Evolutionary conservation across 2,888 invertebrate genomes (phyloP).

Genomic region (Malthinus seriepunctatus): DNA sequence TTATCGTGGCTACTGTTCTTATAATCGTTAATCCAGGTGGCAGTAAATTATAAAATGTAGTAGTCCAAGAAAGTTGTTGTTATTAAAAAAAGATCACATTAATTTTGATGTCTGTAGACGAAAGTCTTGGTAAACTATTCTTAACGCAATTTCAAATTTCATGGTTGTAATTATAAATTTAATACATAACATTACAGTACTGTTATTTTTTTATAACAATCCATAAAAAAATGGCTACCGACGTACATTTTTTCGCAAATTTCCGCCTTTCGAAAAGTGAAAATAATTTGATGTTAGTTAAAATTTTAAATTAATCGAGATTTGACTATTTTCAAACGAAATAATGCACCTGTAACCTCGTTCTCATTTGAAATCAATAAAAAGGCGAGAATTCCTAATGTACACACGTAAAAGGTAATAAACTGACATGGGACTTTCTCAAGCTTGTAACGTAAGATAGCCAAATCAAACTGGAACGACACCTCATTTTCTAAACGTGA

Average conservation of each 20-base stretch:
- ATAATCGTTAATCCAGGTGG: conserved; percentile 46
- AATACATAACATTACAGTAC: conserved; percentile 45
- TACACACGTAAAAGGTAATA: conserved; percentile 24
- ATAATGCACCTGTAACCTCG: conserved; percentile 25
- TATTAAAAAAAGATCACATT: background rate
- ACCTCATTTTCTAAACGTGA: conserved; percentile 15
- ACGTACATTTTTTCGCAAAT: conserved; percentile 1
- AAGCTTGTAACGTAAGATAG: conserved; percentile 16
- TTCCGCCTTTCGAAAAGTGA: conserved; percentile 15
- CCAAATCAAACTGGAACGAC: conserved; percentile 27
- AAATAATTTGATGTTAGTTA: background rate
- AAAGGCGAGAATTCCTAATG: conserved; percentile 22
- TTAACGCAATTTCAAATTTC: conserved; percentile 54
- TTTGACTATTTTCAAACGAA: conserved; percentile 18
- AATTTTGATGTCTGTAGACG: background rate
- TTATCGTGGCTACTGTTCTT: conserved; percentile 47
- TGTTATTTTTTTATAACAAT: conserved; percentile 13
- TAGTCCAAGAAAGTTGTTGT: conserved; percentile 29
- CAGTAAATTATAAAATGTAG: conserved; percentile 38
- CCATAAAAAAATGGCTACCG: background rate
- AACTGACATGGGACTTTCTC: conserved; percentile 26
- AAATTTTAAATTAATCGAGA: background rate
- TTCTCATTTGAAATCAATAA: conserved; percentile 28
- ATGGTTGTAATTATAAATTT: conserved; percentile 54
- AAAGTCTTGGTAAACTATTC: conserved; percentile 36